These are phyloP conservation scores for Oryzias woworae DNA, from an alignment of 2,113 vertebrate genomes.

Conservation along the genomic window DNA sequence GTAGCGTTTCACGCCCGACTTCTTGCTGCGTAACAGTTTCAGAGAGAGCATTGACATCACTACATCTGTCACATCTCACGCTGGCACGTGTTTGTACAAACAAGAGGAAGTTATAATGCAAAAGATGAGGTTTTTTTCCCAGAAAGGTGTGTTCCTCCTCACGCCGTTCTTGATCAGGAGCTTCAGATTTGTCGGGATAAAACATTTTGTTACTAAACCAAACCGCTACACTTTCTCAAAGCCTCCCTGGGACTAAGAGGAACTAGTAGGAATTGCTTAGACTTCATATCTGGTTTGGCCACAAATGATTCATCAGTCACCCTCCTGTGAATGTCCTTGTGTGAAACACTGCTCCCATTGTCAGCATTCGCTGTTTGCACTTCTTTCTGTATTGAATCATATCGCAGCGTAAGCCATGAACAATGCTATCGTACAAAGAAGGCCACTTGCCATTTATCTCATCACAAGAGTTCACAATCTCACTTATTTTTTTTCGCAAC, in stretches of 20 bases:
- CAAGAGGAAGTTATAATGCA: constrained; percentile 42
- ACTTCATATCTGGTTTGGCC: constrained; percentile 34
- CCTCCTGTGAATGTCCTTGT: constrained; percentile 26
- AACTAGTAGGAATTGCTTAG: constrained; percentile 17
- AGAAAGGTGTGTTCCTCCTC: neutral
- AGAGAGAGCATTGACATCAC: constrained; percentile 35
- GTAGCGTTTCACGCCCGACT: neutral
- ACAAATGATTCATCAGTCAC: constrained; percentile 48
- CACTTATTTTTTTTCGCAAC: constrained; percentile 35
- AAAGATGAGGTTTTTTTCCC: constrained; percentile 15
- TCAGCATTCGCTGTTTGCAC: constrained; percentile 35
- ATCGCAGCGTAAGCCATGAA: constrained; percentile 63
- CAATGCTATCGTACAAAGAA: constrained; percentile 61
- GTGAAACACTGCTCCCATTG: constrained; percentile 64
- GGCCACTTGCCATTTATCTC: constrained; percentile 54
- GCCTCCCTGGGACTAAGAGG: too few relatives aligned
- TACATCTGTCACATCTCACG: constrained; percentile 3
- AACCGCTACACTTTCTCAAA: too few relatives aligned
- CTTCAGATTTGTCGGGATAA: neutral
- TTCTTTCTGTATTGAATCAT: constrained; percentile 61
- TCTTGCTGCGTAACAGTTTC: constrained; percentile 16
- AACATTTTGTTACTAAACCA: too few relatives aligned
- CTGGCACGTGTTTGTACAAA: constrained; percentile 15
- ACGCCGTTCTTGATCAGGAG: constrained; percentile 8
- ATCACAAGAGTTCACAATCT: constrained; percentile 37